Evolutionary conservation across 2,888 invertebrate species (phyloP).

Genomic region (Leptopilina drosophilae): DNA sequence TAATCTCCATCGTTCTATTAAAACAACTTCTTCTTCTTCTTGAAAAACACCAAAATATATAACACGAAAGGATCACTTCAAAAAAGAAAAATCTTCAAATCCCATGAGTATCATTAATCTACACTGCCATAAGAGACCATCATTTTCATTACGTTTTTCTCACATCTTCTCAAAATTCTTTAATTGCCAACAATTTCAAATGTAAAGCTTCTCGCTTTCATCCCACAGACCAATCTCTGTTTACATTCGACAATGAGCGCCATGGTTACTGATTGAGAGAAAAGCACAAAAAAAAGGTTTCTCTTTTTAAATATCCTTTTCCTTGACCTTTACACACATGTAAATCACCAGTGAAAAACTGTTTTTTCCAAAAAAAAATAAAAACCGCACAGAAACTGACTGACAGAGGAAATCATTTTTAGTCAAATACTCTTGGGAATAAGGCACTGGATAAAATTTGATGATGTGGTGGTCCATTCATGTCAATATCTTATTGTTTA

Average conservation of each 20-base stretch:
- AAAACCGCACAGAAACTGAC: neutral
- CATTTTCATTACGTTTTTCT: slow-evolving; percentile 1
- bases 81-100: too few species aligned
- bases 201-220: neutral
- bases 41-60: neutral
- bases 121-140: slow-evolving; percentile 4
- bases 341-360: neutral
- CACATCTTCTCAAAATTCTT: neutral
- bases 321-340: neutral
- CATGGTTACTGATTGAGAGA: slow-evolving; percentile 60
- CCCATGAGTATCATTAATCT: neutral
- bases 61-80: neutral
- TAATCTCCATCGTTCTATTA: neutral
- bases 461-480: slow-evolving; percentile 26
- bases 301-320: neutral
- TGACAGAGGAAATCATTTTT: neutral
- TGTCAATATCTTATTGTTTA: slow-evolving; percentile 31
- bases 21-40: neutral
- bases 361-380: too few species aligned
- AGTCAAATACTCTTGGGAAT: neutral
- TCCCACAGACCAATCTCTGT: slow-evolving; percentile 54
- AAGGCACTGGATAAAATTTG: slow-evolving; percentile 26
- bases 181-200: neutral
- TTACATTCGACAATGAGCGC: slow-evolving; percentile 61
- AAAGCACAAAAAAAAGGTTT: neutral